phyloP scores from a whole-genome alignment of 2,113 vertebrate genomes.

The Ivindomyrus marchei region DNA sequence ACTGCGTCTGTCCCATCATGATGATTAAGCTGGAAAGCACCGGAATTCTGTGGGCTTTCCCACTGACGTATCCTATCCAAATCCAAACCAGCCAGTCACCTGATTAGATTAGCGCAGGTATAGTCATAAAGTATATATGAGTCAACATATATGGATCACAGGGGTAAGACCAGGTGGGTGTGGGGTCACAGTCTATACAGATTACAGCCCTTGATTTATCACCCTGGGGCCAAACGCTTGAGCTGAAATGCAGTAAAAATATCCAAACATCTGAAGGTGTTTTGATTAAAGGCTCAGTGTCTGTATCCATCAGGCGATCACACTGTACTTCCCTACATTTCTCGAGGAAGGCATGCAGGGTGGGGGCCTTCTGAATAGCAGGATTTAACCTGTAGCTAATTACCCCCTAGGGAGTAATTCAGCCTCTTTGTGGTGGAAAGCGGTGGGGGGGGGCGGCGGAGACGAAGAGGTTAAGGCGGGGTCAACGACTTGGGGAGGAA shows the following conservation, averaged over 20 bases:
- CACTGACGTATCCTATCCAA: not conserved
- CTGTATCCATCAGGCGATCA: not conserved
- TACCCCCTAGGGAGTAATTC: not conserved
- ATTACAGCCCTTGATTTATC: not conserved
- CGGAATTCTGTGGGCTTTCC: not conserved
- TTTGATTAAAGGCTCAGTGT: not conserved
- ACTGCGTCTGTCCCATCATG: not conserved
- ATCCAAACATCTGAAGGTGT: not conserved
- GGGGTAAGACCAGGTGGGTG: not conserved
- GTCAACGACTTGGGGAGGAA: not conserved
- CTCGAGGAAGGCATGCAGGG: not conserved
- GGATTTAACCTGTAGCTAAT: not conserved
- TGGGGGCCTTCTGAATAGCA: not conserved
- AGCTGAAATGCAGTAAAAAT: not conserved
- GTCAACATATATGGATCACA: not conserved
- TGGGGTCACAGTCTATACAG: not conserved
- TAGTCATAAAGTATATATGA: not conserved
- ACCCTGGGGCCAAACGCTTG: not conserved
- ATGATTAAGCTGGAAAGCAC: not conserved
- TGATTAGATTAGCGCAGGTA: not conserved
- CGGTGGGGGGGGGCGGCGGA: not conserved
- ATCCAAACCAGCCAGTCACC: not conserved
- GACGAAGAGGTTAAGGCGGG: not conserved
- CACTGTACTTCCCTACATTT: not conserved
- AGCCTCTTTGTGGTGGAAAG: slow-evolving; percentile 1